Evolutionary conservation across 2,113 vertebrate genomes (phyloP).

Genomic region (Oreochromis aureus): DNA sequence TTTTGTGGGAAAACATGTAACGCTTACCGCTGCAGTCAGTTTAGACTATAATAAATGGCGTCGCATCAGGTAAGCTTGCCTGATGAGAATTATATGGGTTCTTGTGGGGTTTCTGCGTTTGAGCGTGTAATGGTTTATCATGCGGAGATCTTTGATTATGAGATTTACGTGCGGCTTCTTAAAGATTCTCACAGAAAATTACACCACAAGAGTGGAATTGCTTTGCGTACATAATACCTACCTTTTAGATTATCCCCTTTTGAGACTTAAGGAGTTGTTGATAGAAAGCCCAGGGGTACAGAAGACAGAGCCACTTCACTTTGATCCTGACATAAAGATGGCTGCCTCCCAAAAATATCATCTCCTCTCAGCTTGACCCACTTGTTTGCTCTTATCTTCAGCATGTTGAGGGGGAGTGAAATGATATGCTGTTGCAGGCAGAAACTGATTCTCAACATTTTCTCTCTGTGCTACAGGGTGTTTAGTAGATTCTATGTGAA

Average conservation of each 20-base stretch:
- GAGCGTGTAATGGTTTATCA: neutral
- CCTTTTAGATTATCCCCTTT: constrained; percentile 37
- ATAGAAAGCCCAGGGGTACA: constrained; percentile 45
- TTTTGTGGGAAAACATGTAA: neutral
- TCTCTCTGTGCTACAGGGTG: neutral
- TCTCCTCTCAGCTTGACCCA: constrained; percentile 57
- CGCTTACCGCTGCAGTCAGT: neutral
- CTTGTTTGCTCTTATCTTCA: constrained; percentile 60
- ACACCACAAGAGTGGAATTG: neutral
- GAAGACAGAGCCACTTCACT: constrained; percentile 45
- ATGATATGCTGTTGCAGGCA: constrained; percentile 23
- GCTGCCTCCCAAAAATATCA: constrained; percentile 54
- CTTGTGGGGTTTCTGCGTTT: neutral
- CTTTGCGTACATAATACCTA: neutral
- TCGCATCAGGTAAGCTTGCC: neutral
- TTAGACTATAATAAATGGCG: neutral
- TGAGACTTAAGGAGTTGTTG: constrained; percentile 42
- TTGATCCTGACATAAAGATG: constrained; percentile 60
- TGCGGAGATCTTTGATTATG: constrained; percentile 9
- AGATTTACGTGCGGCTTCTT: neutral
- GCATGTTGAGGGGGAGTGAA: constrained; percentile 51
- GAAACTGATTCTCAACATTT: constrained; percentile 27
- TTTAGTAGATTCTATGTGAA: constrained; percentile 23
- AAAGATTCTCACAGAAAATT: constrained; percentile 22
- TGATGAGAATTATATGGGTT: neutral